phyloP scores from a whole-genome alignment of 2,797 vertebrate genomes.

The Pseudocheirus occidentalis region DNA sequence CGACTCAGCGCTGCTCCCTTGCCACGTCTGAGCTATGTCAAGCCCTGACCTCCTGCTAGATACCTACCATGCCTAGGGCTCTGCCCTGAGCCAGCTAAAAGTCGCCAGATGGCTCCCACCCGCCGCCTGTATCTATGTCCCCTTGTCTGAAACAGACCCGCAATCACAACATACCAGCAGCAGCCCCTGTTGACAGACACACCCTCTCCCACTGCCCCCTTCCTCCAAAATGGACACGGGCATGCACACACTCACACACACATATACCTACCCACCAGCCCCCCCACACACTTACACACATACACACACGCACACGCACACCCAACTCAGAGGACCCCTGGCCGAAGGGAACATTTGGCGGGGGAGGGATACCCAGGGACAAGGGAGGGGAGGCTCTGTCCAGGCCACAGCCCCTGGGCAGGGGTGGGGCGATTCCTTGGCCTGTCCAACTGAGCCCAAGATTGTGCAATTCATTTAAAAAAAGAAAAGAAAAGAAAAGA shows the following conservation, averaged over 20 bases:
- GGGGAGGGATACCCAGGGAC: neutral
- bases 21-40: slow-evolving; percentile 43
- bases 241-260: slow-evolving; percentile 67
- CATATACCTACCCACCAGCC: slow-evolving; percentile 53
- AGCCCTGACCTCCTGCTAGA: neutral
- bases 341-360: slow-evolving; percentile 22
- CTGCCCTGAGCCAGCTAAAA: neutral
- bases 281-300: neutral
- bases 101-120: neutral
- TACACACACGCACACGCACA: neutral
- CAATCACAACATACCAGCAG: slow-evolving; percentile 17
- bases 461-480: slow-evolving; percentile 79
- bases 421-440: slow-evolving; percentile 22
- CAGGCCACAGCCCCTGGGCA: slow-evolving; percentile 43
- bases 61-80: neutral
- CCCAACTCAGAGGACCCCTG: neutral
- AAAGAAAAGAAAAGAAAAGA: slow-evolving; percentile 52
- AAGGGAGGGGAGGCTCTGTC: slow-evolving; percentile 31
- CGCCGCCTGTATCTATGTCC: neutral
- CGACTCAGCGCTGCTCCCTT: slow-evolving; percentile 52
- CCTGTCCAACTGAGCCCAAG: slow-evolving; percentile 66
- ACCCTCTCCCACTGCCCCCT: slow-evolving; percentile 34
- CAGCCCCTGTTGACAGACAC: slow-evolving; percentile 36
- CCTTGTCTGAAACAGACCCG: slow-evolving; percentile 21
- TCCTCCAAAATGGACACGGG: slow-evolving; percentile 65